These are phyloP conservation scores for Petrosia ficiformis DNA, from an alignment of 37 sponge, comb jelly and placozoan species.

Conservation along the genomic window DNA sequence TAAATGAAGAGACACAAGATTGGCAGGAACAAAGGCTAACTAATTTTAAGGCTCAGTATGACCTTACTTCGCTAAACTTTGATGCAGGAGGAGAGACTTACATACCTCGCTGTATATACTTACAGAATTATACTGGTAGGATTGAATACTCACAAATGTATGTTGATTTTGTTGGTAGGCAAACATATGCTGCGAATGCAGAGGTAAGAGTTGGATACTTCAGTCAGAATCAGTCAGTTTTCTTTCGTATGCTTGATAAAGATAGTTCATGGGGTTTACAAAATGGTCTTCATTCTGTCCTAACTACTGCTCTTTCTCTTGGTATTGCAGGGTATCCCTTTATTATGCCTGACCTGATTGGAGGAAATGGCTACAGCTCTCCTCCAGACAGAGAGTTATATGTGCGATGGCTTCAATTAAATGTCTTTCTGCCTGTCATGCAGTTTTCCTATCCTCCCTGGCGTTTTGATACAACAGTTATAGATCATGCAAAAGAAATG, in stretches of 20 bases:
- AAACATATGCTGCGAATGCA: constrained; percentile 1
- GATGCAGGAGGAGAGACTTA: constrained; percentile 77
- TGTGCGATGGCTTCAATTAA: constrained; percentile 78
- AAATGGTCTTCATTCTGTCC: constrained; percentile 72
- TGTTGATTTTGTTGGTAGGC: constrained; percentile 37
- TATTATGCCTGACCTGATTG: constrained; percentile 72
- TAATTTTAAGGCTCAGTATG: constrained; percentile 18
- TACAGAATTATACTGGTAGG: constrained; percentile 21
- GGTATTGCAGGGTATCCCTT: constrained; percentile 81
- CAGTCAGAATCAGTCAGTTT: constrained; percentile 55
- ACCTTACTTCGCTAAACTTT: constrained; percentile 60
- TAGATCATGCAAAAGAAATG: constrained; percentile 29
- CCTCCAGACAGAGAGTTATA: constrained; percentile 45
- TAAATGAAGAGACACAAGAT: constrained; percentile 6
- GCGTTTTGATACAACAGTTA: neutral
- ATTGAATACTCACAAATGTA: constrained; percentile 39
- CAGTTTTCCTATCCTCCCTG: constrained; percentile 83
- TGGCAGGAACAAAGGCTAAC: constrained; percentile 31
- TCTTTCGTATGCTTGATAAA: constrained; percentile 58
- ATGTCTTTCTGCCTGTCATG: constrained; percentile 79
- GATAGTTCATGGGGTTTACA: constrained; percentile 55
- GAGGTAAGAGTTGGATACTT: constrained; percentile 77
- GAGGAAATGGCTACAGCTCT: constrained; percentile 37
- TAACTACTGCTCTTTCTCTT: constrained; percentile 69
- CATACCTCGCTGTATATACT: constrained; percentile 75